phyloP scores from a whole-genome alignment of 2,888 invertebrate genomes.

The Drosophila incognita region DNA sequence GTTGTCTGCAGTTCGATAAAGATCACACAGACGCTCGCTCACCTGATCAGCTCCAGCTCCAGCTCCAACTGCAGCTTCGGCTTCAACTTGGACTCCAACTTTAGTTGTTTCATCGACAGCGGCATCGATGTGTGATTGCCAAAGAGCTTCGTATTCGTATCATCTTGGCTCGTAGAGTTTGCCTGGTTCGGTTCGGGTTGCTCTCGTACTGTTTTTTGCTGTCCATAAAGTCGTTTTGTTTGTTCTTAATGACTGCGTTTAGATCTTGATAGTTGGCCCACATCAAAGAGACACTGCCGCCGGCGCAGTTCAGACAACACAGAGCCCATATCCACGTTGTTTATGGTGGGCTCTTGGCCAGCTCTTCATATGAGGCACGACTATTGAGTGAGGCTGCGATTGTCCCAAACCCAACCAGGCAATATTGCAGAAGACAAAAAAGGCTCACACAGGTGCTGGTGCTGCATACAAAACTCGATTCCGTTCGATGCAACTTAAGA shows the following conservation, averaged over 20 bases:
- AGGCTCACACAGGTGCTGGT: conserved; percentile 37
- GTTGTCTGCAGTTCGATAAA: conserved; percentile 83
- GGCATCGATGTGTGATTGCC: conserved; percentile 67
- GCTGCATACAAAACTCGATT: conserved; percentile 27
- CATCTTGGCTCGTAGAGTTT: conserved; percentile 37
- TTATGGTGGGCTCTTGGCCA: conserved; percentile 61
- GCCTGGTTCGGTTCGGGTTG: conserved; percentile 37
- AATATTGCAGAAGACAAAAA: conserved; percentile 5
- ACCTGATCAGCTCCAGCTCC: conserved; percentile 53
- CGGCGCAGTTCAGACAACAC: conserved; percentile 50
- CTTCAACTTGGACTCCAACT: conserved; percentile 15
- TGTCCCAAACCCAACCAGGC: conserved; percentile 20
- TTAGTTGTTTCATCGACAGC: conserved; percentile 28
- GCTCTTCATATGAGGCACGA: conserved; percentile 59
- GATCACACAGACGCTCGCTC: conserved; percentile 75
- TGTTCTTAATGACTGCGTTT: conserved; percentile 82
- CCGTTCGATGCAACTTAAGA: conserved; percentile 22
- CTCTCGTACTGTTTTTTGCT: conserved; percentile 67
- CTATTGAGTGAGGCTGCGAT: conserved; percentile 27
- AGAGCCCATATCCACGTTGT: conserved; percentile 60
- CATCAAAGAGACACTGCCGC: conserved; percentile 76
- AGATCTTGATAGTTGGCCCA: conserved; percentile 80
- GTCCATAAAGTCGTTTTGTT: conserved; percentile 82
- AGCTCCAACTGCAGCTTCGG: conserved; percentile 16
- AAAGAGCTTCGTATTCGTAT: conserved; percentile 55